Conservation (phyloP, 2,797 vertebrate species). For the Leucoraja ocellata region DNA sequence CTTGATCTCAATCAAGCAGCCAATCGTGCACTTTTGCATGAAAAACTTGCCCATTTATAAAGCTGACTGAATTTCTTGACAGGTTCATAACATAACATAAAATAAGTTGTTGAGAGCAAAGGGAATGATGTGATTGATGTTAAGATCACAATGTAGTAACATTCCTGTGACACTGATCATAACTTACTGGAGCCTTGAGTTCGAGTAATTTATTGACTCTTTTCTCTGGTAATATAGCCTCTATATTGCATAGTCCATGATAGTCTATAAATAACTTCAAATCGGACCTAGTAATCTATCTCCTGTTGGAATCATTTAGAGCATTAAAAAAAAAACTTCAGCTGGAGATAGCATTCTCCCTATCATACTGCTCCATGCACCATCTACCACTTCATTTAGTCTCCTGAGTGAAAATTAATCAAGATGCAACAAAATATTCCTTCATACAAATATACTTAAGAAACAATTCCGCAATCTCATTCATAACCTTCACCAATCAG, state of each 20-base stretch:
- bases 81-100: background rate
- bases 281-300: background rate
- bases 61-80: background rate
- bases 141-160: background rate
- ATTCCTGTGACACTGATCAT: constrained; percentile 26
- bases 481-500: background rate
- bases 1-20: background rate
- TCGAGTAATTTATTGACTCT: background rate
- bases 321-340: background rate
- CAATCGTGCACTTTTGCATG: background rate
- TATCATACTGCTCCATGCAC: background rate
- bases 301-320: background rate
- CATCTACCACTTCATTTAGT: background rate
- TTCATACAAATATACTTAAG: background rate
- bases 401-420: background rate
- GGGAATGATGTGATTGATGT: constrained; percentile 5
- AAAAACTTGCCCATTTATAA: background rate
- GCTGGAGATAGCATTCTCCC: background rate
- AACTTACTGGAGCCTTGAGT: background rate
- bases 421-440: background rate
- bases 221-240: background rate
- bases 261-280: background rate
- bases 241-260: background rate
- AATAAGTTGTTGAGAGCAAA: background rate
- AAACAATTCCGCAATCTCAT: background rate